A percentile compares a stretch with the other conserved stretches of the same genome.
phyloP scores from a whole-genome alignment of 2,797 vertebrate species.

The Capromys pilorides region DNA sequence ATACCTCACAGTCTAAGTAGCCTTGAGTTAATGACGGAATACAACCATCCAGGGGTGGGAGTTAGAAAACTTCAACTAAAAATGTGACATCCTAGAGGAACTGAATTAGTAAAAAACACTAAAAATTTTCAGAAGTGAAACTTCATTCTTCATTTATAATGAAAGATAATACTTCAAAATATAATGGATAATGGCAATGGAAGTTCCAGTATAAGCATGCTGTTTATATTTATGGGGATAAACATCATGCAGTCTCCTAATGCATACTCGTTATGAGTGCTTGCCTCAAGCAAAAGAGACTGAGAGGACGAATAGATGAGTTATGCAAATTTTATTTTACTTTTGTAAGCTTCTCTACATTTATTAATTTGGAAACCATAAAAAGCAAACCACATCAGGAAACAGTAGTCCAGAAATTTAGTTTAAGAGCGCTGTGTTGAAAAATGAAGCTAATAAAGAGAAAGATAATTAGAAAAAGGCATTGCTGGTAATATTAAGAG shows the following conservation, averaged over 20 bases:
- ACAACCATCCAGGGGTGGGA: background rate
- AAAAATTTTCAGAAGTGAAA: background rate
- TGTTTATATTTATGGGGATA: background rate
- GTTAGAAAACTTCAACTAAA: background rate
- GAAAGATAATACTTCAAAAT: background rate
- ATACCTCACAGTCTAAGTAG: too few species aligned
- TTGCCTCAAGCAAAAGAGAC: constrained; percentile 24
- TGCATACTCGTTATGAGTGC: background rate
- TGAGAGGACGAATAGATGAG: background rate
- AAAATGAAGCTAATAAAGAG: background rate
- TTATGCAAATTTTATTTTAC: constrained; percentile 11
- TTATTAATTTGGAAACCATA: background rate
- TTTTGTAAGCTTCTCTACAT: background rate
- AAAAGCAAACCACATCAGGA: background rate
- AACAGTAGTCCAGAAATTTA: background rate
- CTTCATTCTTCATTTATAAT: background rate
- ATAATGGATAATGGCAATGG: background rate
- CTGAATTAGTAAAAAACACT: background rate
- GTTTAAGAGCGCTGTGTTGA: background rate
- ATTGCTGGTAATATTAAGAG: background rate
- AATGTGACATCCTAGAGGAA: background rate
- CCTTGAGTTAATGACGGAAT: background rate
- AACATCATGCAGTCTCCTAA: background rate
- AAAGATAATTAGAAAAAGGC: background rate
- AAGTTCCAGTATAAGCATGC: background rate